Evolutionary conservation across 2,797 vertebrate genomes (phyloP).

Genomic region (Lithobates pipiens): DNA sequence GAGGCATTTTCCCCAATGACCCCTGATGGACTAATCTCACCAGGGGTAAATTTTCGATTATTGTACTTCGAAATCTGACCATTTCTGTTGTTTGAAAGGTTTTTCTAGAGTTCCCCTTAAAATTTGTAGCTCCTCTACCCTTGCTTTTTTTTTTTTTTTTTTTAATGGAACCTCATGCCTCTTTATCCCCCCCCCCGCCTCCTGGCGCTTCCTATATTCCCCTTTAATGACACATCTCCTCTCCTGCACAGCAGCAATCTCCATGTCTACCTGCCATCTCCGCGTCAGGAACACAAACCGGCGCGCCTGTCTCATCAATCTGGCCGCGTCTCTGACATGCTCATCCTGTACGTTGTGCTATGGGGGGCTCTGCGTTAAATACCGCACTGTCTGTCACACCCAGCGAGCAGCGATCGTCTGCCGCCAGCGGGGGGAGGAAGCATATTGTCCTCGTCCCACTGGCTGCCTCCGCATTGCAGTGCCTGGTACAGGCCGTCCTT

Average conservation of each 20-base stretch:
- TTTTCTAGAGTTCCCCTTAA: too few relatives aligned
- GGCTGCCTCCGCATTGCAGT: slow-evolving; percentile 36
- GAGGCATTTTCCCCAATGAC: too few relatives aligned
- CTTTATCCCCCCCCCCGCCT: not conserved
- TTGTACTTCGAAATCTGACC: too few relatives aligned
- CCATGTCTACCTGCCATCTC: slow-evolving; percentile 12
- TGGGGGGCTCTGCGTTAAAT: not conserved
- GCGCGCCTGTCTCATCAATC: slow-evolving; percentile 12
- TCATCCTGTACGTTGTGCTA: not conserved
- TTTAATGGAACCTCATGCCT: not conserved
- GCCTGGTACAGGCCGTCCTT: slow-evolving; percentile 7
- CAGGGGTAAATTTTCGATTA: too few relatives aligned
- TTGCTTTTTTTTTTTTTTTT: not conserved
- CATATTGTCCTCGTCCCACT: slow-evolving; percentile 19
- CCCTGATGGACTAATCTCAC: too few relatives aligned
- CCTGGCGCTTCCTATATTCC: not conserved
- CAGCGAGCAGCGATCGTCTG: not conserved
- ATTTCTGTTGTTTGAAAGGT: too few relatives aligned
- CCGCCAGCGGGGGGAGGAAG: not conserved
- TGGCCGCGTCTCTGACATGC: not conserved
- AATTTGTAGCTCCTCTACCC: too few relatives aligned
- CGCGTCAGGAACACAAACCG: not conserved
- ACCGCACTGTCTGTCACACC: not conserved
- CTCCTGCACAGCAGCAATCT: not conserved
- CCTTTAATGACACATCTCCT: not conserved